A percentile compares a stretch with the other conserved stretches of the same genome.
Evolutionary conservation across 2,888 invertebrate species (phyloP).

Genomic region (Rhabditoides inermis): DNA sequence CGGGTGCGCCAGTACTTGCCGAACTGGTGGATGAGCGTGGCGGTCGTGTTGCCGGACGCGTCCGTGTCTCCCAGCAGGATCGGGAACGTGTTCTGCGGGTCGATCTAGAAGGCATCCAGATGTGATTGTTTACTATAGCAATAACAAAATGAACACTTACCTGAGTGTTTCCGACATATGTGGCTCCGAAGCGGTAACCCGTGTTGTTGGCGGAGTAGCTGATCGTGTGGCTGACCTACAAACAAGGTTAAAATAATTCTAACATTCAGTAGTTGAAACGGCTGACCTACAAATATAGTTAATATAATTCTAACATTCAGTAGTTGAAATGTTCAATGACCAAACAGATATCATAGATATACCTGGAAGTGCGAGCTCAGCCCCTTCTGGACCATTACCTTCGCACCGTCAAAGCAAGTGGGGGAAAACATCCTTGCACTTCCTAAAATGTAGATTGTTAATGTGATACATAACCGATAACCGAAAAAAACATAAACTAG

Average conservation of each 20-base stretch:
- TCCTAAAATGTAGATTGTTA: too few relatives aligned
- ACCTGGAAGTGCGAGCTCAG: slow-evolving; percentile 90
- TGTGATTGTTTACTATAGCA: background rate
- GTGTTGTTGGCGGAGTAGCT: slow-evolving; percentile 72
- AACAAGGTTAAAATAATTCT: slow-evolving; percentile 11
- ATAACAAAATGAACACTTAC: slow-evolving; percentile 52
- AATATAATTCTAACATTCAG: background rate
- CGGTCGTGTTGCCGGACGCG: slow-evolving; percentile 86
- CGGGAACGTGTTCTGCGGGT: slow-evolving; percentile 66
- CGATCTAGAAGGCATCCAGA: slow-evolving; percentile 5
- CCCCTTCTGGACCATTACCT: slow-evolving; percentile 86
- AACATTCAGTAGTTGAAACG: background rate
- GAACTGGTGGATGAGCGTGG: slow-evolving; percentile 83
- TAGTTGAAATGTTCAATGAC: background rate
- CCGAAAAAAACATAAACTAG: too few relatives aligned
- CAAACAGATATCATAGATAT: background rate
- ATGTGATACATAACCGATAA: too few relatives aligned
- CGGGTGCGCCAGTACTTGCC: slow-evolving; percentile 26
- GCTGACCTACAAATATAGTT: background rate
- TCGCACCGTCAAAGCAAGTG: slow-evolving; percentile 88
- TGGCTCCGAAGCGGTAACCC: slow-evolving; percentile 83
- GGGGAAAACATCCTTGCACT: too few relatives aligned
- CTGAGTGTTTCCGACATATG: slow-evolving; percentile 90
- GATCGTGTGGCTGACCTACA: slow-evolving; percentile 86
- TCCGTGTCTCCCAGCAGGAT: slow-evolving; percentile 90